Percentiles rank a stretch among this genome's conserved stretches.
phyloP scores from a whole-genome alignment of 2,888 invertebrate species.

The Spicauda simplicius region DNA sequence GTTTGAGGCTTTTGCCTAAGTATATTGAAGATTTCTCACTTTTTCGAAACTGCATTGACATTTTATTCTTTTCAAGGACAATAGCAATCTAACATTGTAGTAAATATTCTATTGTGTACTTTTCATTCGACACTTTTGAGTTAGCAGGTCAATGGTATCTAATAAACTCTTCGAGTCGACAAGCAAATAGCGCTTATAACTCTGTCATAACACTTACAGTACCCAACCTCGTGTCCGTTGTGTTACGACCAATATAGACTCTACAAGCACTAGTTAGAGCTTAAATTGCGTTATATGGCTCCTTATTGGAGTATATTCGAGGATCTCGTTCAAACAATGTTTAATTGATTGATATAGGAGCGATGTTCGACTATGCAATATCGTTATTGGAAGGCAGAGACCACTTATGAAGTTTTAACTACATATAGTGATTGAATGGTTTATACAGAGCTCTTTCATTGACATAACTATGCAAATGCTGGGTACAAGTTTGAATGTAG shows the following conservation, averaged over 20 bases:
- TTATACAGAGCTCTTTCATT: no score
- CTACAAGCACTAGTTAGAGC: background rate
- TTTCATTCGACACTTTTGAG: no score
- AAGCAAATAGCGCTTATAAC: background rate
- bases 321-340: background rate
- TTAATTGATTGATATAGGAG: background rate
- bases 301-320: background rate
- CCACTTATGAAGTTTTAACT: slow-evolving; percentile 3
- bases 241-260: background rate
- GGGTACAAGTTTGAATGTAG: no score
- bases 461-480: no score
- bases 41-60: no score
- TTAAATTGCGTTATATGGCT: background rate
- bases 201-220: background rate
- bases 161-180: background rate
- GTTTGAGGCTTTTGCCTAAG: no score
- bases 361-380: slow-evolving; percentile 1
- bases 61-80: no score
- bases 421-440: background rate
- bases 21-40: no score
- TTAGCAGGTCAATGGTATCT: no score
- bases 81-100: no score
- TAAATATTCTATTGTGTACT: no score
- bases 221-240: background rate
- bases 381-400: background rate